Evolutionary conservation across 2,113 vertebrate genomes (phyloP), one percentile per base, ranked within the genome.

Genomic region (Rallus limicola): DNA sequence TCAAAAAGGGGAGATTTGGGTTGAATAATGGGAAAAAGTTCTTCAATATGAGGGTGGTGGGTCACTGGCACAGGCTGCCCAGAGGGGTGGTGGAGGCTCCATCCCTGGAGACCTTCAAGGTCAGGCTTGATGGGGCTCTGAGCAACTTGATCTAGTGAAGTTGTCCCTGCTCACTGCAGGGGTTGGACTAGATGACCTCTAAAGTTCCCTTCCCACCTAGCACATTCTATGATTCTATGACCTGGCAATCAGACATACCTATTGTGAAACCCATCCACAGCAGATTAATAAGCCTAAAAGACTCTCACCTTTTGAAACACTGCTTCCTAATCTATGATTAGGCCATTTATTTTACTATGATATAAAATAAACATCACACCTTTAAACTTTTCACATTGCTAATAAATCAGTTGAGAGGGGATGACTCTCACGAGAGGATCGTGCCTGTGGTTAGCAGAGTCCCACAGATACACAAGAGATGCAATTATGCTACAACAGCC

Each of bases 381-480:
- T 96, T 84, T 95, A 96, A 94, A 90, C 92, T 95, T 77, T 56
- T 88, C 88, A 60, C 68, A 20, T 33, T 34, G 86, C 40, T 83
- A 91, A 97, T 94, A 94, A 95, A 97, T 97, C 93, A 96, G 90
- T 82, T 86, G 46, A 7, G 88, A 92, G 82, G 60, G 82, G 90
- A 96, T 86, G 93, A 26, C 88, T 96, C 88, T 97, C 95, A 90
- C 0, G 72, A 96, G 95, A 92, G 64, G 92, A 69, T 69, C 8
- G 0, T 84, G 92, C 38, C 92, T 93, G 79, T 81, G 88, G 82
- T 82, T 90, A 92, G 79, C 93, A 83, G 72, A 93, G 86, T 65
- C 90, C 82, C 94, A 83, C 72, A 88, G 90, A 96, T 44, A 71
- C 96, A 97, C 93, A 92, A 62, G 95, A 97, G 95, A 96, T 94